Conservation (phyloP, 2,797 vertebrate species). For the Holocentrus rufus region DNA sequence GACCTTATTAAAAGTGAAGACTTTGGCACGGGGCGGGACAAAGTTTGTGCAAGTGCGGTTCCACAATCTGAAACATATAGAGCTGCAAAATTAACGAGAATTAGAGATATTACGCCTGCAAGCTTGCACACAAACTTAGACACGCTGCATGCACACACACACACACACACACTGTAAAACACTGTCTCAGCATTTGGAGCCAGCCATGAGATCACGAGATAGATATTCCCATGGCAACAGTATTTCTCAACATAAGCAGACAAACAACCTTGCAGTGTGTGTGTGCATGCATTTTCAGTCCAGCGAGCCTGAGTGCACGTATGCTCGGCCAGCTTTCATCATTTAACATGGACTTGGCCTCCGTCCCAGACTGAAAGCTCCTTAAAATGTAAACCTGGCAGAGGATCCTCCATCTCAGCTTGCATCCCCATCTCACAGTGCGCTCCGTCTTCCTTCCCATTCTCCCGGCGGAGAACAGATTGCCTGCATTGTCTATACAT, state of each 20-base stretch:
- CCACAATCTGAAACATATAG: conserved; percentile 7
- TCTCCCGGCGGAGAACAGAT: conserved; percentile 18
- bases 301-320: conserved; percentile 25
- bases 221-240: conserved; percentile 58
- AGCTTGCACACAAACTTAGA: conserved; percentile 13
- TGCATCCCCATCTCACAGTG: not conserved
- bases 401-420: conserved; percentile 1
- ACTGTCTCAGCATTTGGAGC: conserved; percentile 26
- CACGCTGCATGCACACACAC: conserved; percentile 9
- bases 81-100: conserved; percentile 1
- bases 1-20: conserved; percentile 27
- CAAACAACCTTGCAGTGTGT: conserved; percentile 35
- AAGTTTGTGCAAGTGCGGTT: not conserved
- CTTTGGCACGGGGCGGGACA: not conserved
- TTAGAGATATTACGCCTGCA: conserved; percentile 32
- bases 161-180: conserved; percentile 10
- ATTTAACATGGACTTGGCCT: conserved; percentile 34
- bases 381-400: conserved; percentile 39
- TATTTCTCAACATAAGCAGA: conserved; percentile 47
- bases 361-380: conserved; percentile 39
- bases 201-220: conserved; percentile 61
- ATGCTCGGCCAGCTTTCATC: conserved; percentile 34
- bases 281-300: conserved; percentile 13
- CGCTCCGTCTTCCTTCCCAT: conserved; percentile 13
- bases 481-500: conserved; percentile 13